phyloP scores from a whole-genome alignment of 2,888 invertebrate genomes.

The Leptinotarsa tumamoca region DNA sequence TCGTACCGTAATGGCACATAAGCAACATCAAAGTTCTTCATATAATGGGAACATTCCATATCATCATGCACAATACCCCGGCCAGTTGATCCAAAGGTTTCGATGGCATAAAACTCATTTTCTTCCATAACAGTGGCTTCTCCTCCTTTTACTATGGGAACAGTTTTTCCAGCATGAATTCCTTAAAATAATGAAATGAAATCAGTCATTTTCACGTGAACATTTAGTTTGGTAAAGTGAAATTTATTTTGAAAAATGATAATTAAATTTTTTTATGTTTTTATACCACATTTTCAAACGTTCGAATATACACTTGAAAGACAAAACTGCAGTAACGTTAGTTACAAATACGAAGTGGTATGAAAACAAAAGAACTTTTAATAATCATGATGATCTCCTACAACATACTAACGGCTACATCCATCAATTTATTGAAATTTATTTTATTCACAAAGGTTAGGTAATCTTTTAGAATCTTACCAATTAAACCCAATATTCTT shows the following conservation, averaged over 20 bases:
- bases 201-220: not conserved
- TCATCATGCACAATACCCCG: constrained; percentile 96
- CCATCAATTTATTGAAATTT: too few relatives aligned
- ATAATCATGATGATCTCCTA: too few relatives aligned
- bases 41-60: constrained; percentile 99
- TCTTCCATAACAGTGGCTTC: constrained; percentile 99
- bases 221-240: not conserved
- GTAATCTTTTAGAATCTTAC: too few relatives aligned
- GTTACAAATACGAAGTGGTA: too few relatives aligned
- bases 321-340: too few relatives aligned
- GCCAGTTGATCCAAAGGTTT: constrained; percentile 99
- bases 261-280: not conserved
- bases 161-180: constrained; percentile 97
- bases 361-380: too few relatives aligned
- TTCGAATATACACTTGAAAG: too few relatives aligned
- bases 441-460: too few relatives aligned
- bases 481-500: too few relatives aligned
- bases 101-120: constrained; percentile 98
- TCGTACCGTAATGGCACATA: constrained; percentile 88
- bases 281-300: too few relatives aligned
- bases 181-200: constrained; percentile 67
- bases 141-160: constrained; percentile 99
- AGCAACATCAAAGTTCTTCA: constrained; percentile 96
- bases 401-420: too few relatives aligned
- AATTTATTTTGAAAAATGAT: not conserved